phyloP scores from a whole-genome alignment of 1,140 invertebrate species.

The Drosophila subobscura region DNA sequence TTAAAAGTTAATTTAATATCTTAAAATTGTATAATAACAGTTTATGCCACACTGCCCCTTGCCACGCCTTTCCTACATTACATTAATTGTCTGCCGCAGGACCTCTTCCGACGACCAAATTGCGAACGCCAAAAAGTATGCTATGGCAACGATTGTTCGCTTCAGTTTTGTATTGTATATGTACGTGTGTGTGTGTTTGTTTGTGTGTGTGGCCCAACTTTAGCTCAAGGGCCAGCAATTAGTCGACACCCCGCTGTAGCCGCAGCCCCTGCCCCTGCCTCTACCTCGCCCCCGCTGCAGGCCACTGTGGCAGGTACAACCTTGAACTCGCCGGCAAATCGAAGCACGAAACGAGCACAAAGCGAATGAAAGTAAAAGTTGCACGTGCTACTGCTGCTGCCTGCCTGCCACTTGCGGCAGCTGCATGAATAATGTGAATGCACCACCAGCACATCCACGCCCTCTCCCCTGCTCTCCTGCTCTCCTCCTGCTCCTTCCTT shows the following conservation, averaged over 20 bases:
- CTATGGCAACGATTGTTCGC: constrained; percentile 28
- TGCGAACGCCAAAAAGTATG: constrained; percentile 48
- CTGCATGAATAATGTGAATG: constrained; percentile 74
- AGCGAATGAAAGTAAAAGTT: constrained; percentile 74
- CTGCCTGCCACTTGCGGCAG: constrained; percentile 59
- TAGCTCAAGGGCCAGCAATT: constrained; percentile 60
- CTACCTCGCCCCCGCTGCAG: constrained; percentile 1
- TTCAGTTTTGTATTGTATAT: background rate
- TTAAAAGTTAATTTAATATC: too few relatives aligned
- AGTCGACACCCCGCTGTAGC: constrained; percentile 30
- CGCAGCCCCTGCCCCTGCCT: background rate
- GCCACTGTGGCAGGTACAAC: constrained; percentile 27
- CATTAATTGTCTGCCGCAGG: too few relatives aligned
- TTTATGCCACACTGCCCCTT: too few relatives aligned
- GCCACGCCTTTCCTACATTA: too few relatives aligned
- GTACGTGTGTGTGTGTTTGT: constrained; percentile 4
- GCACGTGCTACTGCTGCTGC: constrained; percentile 52
- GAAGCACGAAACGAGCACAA: constrained; percentile 64
- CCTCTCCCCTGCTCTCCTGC: background rate
- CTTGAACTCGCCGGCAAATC: constrained; percentile 75
- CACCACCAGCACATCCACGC: background rate
- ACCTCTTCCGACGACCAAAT: too few relatives aligned
- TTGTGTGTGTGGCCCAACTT: constrained; percentile 13
- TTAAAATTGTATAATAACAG: too few relatives aligned
- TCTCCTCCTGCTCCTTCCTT: background rate